A percentile compares a stretch with the other conserved stretches of the same genome.
These are phyloP conservation scores for Drosophila biarmipes DNA, from an alignment of 1,140 invertebrate species.

Conservation along the genomic window DNA sequence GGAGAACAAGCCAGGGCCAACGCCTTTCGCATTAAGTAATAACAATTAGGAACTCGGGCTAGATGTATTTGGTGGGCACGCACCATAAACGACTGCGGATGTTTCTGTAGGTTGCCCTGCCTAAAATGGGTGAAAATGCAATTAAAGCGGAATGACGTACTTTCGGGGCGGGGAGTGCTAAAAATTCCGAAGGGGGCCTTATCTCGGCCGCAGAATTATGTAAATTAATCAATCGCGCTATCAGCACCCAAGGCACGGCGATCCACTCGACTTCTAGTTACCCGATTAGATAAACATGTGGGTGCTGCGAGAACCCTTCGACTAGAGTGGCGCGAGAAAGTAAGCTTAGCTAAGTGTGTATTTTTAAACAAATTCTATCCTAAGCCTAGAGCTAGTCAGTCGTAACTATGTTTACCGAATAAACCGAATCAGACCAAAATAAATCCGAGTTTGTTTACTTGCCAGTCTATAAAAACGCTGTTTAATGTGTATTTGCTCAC, in stretches of 20 bases:
- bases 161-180: conserved; percentile 6
- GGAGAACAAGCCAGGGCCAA: not conserved
- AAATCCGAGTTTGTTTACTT: conserved; percentile 12
- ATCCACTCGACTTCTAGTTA: conserved; percentile 32
- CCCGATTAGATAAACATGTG: conserved; percentile 31
- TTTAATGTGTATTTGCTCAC: conserved; percentile 16
- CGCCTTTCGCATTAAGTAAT: conserved; percentile 32
- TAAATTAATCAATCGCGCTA: conserved; percentile 29
- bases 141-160: conserved; percentile 40
- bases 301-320: conserved; percentile 1
- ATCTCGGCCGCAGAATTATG: conserved; percentile 20
- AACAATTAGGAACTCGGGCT: conserved; percentile 16
- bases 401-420: conserved; percentile 7
- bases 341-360: conserved; percentile 1
- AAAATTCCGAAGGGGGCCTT: conserved; percentile 16
- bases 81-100: conserved; percentile 32
- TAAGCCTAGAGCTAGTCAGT: conserved; percentile 24
- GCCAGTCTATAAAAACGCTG: not conserved
- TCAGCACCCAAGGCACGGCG: conserved; percentile 26
- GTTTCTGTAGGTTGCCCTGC: conserved; percentile 10
- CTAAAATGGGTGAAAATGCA: conserved; percentile 36
- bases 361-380: conserved; percentile 19
- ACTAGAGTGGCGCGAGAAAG: conserved; percentile 7
- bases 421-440: conserved; percentile 29
- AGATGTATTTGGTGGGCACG: conserved; percentile 9